Conservation (phyloP, 2,888 invertebrate genomes). For the Ophion ellenae region DNA sequence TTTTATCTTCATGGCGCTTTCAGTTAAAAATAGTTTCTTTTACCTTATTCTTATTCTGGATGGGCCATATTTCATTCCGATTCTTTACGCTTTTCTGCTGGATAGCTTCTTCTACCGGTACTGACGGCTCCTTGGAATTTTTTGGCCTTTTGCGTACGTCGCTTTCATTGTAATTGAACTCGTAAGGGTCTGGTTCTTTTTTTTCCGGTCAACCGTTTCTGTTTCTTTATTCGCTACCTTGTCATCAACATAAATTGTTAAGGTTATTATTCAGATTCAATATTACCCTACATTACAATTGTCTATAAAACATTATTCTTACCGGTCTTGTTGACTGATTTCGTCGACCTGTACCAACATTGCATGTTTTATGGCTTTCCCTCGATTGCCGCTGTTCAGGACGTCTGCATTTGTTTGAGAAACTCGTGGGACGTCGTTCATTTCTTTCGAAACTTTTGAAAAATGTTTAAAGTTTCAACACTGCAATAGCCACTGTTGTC, state of each 20-base stretch:
- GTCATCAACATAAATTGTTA: too few species aligned
- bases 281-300: too few species aligned
- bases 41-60: conserved; percentile 12
- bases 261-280: too few species aligned
- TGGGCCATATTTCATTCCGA: not conserved
- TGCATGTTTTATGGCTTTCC: too few species aligned
- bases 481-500: not conserved
- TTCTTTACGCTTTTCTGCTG: not conserved
- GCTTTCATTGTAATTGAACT: too few species aligned
- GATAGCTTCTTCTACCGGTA: not conserved
- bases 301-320: too few species aligned
- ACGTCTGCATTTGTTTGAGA: not conserved
- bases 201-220: not conserved
- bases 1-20: not conserved
- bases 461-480: not conserved
- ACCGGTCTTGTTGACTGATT: too few species aligned
- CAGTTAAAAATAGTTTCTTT: conserved; percentile 7
- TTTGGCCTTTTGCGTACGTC: not conserved
- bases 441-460: not conserved
- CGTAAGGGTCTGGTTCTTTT: too few species aligned
- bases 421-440: too few species aligned
- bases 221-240: not conserved
- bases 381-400: too few species aligned
- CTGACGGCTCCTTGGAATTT: not conserved
- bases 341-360: too few species aligned